Evolutionary conservation across 1,140 invertebrate genomes (phyloP).

Genomic region (Euwallacea similis): DNA sequence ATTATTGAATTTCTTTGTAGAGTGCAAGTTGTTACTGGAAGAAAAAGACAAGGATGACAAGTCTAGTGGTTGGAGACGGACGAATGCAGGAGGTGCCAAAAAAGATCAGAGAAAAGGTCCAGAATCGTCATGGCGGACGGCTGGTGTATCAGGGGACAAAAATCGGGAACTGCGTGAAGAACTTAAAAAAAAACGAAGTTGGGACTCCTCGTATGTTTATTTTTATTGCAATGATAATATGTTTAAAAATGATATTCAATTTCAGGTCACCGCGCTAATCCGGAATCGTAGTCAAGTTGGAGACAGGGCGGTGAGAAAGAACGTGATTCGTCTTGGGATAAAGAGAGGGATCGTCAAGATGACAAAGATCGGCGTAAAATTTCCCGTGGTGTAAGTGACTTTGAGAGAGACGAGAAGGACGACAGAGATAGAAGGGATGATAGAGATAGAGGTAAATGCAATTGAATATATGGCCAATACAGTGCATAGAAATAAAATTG

Average conservation of each 20-base stretch:
- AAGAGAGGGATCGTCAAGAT: conserved; percentile 1
- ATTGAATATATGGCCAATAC: too few species aligned
- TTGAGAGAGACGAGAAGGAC: conserved; percentile 12
- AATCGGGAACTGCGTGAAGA: conserved; percentile 4
- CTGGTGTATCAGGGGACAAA: conserved; percentile 22
- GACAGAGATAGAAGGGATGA: conserved; percentile 16
- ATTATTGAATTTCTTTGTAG: not conserved
- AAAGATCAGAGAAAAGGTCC: conserved; percentile 12
- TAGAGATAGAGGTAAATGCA: not conserved
- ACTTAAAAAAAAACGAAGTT: conserved; percentile 17
- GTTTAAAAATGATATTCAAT: not conserved
- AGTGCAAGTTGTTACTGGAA: conserved; percentile 20
- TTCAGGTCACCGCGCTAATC: conserved; percentile 12
- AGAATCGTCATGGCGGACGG: conserved; percentile 22
- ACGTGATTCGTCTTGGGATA: not conserved
- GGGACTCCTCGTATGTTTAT: conserved; percentile 22
- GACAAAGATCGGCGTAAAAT: conserved; percentile 24
- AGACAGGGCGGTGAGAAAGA: conserved; percentile 1
- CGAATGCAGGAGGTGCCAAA: not conserved
- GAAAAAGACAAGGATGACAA: conserved; percentile 22
- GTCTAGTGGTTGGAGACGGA: conserved; percentile 18
- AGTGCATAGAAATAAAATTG: too few species aligned
- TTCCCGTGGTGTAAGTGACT: conserved; percentile 9
- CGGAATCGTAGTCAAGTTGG: conserved; percentile 5
- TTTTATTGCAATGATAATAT: not conserved